A percentile compares a stretch with the other conserved stretches of the same genome.
Evolutionary conservation across 2,797 vertebrate species (phyloP).

Genomic region (Okamejei kenojei): DNA sequence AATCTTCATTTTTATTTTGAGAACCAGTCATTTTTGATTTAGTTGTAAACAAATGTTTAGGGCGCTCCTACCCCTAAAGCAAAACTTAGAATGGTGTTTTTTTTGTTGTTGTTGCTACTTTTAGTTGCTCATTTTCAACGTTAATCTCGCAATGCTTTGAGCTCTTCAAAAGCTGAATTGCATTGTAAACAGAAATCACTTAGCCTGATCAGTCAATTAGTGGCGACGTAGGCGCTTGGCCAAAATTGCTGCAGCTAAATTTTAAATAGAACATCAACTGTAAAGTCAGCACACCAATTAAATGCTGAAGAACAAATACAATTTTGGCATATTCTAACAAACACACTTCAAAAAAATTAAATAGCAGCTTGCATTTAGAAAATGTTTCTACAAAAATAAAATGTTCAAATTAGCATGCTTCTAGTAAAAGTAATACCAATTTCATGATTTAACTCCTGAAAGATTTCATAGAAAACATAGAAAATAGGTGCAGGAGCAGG

Average conservation of each 20-base stretch:
- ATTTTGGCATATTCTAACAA: not conserved
- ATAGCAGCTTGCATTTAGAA: not conserved
- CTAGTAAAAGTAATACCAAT: not conserved
- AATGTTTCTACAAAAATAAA: not conserved
- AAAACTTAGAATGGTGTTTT: not conserved
- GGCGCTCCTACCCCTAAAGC: not conserved
- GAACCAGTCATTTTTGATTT: not conserved
- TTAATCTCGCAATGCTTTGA: not conserved
- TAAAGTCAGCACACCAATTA: not conserved
- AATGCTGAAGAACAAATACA: not conserved
- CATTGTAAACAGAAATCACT: slow-evolving; percentile 20
- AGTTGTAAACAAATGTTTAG: too few species aligned
- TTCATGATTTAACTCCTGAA: not conserved
- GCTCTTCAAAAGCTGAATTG: not conserved
- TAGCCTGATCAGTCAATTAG: slow-evolving; percentile 12
- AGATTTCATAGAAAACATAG: too few species aligned
- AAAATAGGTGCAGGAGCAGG: too few species aligned
- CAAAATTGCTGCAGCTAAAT: not conserved
- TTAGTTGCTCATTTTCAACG: not conserved
- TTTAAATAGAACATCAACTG: not conserved
- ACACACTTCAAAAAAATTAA: not conserved
- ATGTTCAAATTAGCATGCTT: not conserved
- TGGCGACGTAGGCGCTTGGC: not conserved
- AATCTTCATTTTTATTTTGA: not conserved
- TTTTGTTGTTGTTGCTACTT: not conserved